Evolutionary conservation across 2,113 vertebrate genomes (phyloP).

Genomic region (Oryzias javanicus): DNA sequence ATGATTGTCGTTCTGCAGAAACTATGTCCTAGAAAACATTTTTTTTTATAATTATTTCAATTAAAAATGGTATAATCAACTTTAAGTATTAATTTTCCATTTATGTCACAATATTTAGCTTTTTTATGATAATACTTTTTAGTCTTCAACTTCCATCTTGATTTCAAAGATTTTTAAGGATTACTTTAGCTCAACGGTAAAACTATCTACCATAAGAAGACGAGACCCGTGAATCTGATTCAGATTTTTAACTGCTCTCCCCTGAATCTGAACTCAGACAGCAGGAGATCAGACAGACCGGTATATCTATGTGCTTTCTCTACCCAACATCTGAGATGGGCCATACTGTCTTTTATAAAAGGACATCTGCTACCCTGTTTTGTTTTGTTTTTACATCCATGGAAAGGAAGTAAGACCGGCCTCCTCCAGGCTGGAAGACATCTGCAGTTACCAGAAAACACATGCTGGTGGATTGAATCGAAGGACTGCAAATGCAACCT

Average conservation of each 20-base stretch:
- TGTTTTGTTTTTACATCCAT: background rate
- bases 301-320: conserved; percentile 2
- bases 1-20: too few species aligned
- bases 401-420: background rate
- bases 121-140: too few species aligned
- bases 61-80: too few species aligned
- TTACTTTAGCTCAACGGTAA: background rate
- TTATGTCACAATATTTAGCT: too few species aligned
- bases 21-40: too few species aligned
- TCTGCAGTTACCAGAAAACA: background rate
- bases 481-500: conserved; percentile 16
- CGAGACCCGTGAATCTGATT: background rate
- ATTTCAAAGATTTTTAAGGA: too few species aligned
- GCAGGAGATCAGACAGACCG: conserved; percentile 4
- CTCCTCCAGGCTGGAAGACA: background rate
- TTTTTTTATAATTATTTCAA: too few species aligned
- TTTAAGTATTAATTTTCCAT: too few species aligned
- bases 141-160: too few species aligned
- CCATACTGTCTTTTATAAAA: conserved; percentile 5
- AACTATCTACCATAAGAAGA: conserved; percentile 15
- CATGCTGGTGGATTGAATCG: background rate
- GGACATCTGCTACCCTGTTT: conserved; percentile 8
- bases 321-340: conserved; percentile 18
- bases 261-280: background rate
- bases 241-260: background rate